These are phyloP conservation scores for Excalfactoria chinensis DNA, from an alignment of 2,113 vertebrate genomes.

Conservation along the genomic window DNA sequence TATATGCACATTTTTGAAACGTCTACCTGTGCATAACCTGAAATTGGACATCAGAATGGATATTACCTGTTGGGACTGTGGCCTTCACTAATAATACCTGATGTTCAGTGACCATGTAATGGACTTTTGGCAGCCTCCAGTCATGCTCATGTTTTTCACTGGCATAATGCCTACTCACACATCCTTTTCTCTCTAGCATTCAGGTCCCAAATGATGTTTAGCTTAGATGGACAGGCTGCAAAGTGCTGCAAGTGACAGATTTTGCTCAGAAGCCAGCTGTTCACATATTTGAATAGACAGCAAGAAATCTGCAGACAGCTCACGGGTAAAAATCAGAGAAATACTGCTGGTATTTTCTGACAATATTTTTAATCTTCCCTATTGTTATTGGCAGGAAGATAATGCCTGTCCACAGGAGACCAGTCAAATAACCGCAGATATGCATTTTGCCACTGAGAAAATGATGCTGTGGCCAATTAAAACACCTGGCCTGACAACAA, in stretches of 20 bases:
- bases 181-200: background rate
- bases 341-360: slow-evolving; percentile 38
- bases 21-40: background rate
- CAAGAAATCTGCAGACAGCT: slow-evolving; percentile 34
- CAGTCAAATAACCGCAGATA: slow-evolving; percentile 8
- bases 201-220: background rate
- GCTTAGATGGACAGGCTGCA: slow-evolving; percentile 17
- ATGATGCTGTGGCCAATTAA: background rate
- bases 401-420: slow-evolving; percentile 32
- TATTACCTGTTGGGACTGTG: background rate
- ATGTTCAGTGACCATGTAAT: background rate
- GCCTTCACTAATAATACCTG: background rate
- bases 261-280: slow-evolving; percentile 53
- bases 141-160: background rate
- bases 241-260: slow-evolving; percentile 34
- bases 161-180: background rate
- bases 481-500: background rate
- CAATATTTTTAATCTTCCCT: slow-evolving; percentile 57
- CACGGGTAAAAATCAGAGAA: slow-evolving; percentile 35
- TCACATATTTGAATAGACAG: slow-evolving; percentile 37
- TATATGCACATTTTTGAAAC: background rate
- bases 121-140: background rate
- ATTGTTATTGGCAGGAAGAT: slow-evolving; percentile 52
- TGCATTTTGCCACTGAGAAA: background rate
- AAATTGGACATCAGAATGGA: background rate